Evolutionary conservation across 2,888 invertebrate genomes (phyloP), one percentile per base, ranked within the genome.

Genomic region (Argyresthia albistria): DNA sequence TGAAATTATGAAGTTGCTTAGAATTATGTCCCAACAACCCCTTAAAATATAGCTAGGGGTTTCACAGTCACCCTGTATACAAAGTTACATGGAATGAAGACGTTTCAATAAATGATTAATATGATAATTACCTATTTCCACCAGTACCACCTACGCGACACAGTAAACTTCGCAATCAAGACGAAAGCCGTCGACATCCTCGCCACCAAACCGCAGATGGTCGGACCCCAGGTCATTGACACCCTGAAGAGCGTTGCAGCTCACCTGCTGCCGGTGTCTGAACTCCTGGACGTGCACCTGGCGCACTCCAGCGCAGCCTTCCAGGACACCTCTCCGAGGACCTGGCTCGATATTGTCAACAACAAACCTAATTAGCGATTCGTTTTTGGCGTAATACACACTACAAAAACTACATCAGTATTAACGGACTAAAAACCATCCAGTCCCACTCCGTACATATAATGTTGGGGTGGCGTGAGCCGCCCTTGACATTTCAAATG

Each of bases 291-390:
- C 54, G 58, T 81, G 8, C 84, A 84, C 58, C 61, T 84, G 50
- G 73, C 79, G 0, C 78, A 84, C 61, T 73, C 70, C 57, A 84
- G 84, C 54, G 75, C 81, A 0, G 80, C 75, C 0, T 84, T 84
- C 56, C 80, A 77, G 53, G 82, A 83, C 58, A 70, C 73, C 48
- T 78, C 80, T 46, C 81, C 83, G 0, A 55, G 69, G 0, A 78
- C 79, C 0, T 83, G 84, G 84, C 65, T 83, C 0, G 80, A 77
- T 0, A 83, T 84, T 15, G 82, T 83, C 35, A 81, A 81, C 62
- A 80, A 45, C 9, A 45, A 45, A 45, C 45, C 4, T 15, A 15
- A 6, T 7, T 45, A 77, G 45, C 6, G 4, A 25, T 25, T 25
- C 25, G 3, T 25, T 25, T 25, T 4, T 25, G 25, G 25, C 25